phyloP scores from a whole-genome alignment of 2,797 vertebrate species.

The Varecia variegata region DNA sequence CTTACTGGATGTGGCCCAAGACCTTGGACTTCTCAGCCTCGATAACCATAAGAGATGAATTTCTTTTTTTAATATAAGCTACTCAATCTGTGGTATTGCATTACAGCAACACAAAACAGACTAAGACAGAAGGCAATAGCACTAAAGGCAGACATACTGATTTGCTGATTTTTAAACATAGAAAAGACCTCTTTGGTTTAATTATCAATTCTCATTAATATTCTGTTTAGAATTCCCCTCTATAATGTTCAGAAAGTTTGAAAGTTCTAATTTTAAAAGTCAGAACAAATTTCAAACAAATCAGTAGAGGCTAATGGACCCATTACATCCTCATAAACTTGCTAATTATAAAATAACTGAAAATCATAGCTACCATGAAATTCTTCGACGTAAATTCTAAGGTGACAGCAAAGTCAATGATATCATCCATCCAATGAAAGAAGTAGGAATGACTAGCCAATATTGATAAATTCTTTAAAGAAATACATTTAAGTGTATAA shows the following conservation, averaged over 20 bases:
- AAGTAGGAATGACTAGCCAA: background rate
- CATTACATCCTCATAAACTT: constrained; percentile 76
- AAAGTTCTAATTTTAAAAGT: constrained; percentile 67
- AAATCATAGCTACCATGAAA: constrained; percentile 55
- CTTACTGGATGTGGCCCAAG: background rate
- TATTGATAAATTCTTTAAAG: background rate
- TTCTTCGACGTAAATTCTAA: constrained; percentile 61
- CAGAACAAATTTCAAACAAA: constrained; percentile 47
- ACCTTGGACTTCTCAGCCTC: background rate
- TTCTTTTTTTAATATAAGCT: background rate
- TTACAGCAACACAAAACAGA: background rate
- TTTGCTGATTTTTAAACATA: background rate
- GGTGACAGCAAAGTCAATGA: constrained; percentile 53
- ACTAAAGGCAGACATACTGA: background rate
- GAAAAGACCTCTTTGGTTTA: background rate
- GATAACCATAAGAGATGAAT: background rate
- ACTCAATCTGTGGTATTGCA: background rate
- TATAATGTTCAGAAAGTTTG: background rate
- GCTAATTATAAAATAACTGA: constrained; percentile 72
- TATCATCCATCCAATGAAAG: background rate
- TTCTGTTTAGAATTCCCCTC: background rate
- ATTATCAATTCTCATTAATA: constrained; percentile 7
- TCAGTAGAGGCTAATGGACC: constrained; percentile 65
- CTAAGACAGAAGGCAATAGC: background rate
- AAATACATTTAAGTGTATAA: background rate